Conservation (phyloP, 2,888 invertebrate genomes). For the Caenorhabditis sulstoni region DNA sequence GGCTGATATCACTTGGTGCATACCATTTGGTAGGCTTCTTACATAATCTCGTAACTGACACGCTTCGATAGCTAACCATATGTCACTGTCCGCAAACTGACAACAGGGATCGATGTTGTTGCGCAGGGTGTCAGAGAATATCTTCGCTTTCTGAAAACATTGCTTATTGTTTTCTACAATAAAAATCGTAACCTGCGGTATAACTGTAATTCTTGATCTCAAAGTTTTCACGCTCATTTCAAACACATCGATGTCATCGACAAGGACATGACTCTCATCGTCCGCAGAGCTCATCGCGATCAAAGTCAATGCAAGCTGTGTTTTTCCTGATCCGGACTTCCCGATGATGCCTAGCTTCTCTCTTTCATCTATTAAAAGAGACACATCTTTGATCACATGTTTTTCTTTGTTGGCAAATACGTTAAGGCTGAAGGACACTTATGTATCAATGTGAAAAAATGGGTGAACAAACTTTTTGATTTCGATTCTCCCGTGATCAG, state of each 20-base stretch:
- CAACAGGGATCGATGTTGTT: constrained; percentile 94
- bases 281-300: constrained; percentile 73
- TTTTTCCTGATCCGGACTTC: constrained; percentile 78
- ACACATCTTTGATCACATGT: constrained; percentile 89
- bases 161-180: too few species aligned
- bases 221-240: constrained; percentile 90
- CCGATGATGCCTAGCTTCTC: constrained; percentile 85
- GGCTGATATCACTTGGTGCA: constrained; percentile 89
- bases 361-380: constrained; percentile 84
- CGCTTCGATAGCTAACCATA: constrained; percentile 92
- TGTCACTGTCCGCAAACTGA: constrained; percentile 87
- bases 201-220: constrained; percentile 89
- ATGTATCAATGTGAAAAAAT: neutral
- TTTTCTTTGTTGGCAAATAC: constrained; percentile 82
- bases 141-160: constrained; percentile 83
- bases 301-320: constrained; percentile 71
- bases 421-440: constrained; percentile 54
- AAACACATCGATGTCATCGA: constrained; percentile 83
- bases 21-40: constrained; percentile 86
- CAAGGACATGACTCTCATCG: constrained; percentile 71
- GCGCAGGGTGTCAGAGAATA: constrained; percentile 86
- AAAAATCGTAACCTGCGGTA: constrained; percentile 77
- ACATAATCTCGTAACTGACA: constrained; percentile 92
- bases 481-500: constrained; percentile 56
- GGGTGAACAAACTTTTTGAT: constrained; percentile 51